A percentile compares a stretch with the other conserved stretches of the same genome.
Conservation (phyloP, 2,797 vertebrate genomes). For the Falco cherrug region DNA sequence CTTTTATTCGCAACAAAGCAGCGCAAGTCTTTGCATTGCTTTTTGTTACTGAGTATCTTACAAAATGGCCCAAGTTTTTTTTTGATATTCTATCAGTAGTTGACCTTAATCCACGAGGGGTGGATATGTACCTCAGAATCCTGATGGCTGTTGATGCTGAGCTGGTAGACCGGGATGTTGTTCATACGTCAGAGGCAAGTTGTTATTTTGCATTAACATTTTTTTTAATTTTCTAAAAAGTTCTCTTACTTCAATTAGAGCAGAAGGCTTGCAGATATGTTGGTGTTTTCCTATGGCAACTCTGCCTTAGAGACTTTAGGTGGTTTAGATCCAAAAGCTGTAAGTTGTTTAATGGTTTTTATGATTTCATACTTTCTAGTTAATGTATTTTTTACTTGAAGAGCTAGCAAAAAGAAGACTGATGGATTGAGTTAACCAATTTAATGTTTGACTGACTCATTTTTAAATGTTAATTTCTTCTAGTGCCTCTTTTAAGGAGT, state of each 20-base stretch:
- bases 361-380: not conserved
- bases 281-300: not conserved
- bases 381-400: not conserved
- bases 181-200: conserved; percentile 89
- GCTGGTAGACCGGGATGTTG: conserved; percentile 93
- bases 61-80: conserved; percentile 98
- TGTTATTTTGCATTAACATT: not conserved
- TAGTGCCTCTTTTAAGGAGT: not conserved
- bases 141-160: conserved; percentile 98
- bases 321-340: not conserved
- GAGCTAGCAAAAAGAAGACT: not conserved
- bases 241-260: not conserved
- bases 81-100: conserved; percentile 95
- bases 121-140: conserved; percentile 94
- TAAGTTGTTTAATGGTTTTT: not conserved
- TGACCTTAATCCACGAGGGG: conserved; percentile 90
- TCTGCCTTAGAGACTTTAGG: not conserved
- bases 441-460: not conserved
- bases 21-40: conserved; percentile 96
- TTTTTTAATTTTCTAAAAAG: not conserved
- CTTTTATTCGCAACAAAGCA: conserved; percentile 97
- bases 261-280: not conserved
- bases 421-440: not conserved
- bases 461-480: not conserved
- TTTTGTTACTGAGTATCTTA: conserved; percentile 94